These are phyloP conservation scores for Maylandia zebra DNA, from an alignment of 2,113 vertebrate species.

Conservation along the genomic window DNA sequence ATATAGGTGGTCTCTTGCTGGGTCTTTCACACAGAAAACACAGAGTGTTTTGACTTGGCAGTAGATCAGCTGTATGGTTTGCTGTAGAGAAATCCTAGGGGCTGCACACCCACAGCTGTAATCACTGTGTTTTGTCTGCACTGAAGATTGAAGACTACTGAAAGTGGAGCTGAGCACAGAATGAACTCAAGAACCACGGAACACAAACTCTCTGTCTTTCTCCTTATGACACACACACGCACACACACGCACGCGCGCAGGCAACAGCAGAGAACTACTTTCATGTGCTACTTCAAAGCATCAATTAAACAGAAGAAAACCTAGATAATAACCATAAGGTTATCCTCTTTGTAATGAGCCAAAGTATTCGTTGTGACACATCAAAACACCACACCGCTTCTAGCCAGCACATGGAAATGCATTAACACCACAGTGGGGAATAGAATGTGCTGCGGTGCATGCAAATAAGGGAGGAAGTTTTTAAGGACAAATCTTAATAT, in stretches of 20 bases:
- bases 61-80: slow-evolving; percentile 29
- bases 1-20: not conserved
- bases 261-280: slow-evolving; percentile 15
- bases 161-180: slow-evolving; percentile 35
- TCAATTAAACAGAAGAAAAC: slow-evolving; percentile 57
- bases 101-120: slow-evolving; percentile 48
- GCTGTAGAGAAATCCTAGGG: slow-evolving; percentile 13
- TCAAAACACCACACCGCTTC: slow-evolving; percentile 42
- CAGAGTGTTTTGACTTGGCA: slow-evolving; percentile 2
- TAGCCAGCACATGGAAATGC: slow-evolving; percentile 20
- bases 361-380: slow-evolving; percentile 52
- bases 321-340: slow-evolving; percentile 54
- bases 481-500: slow-evolving; percentile 19
- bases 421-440: slow-evolving; percentile 31
- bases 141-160: slow-evolving; percentile 46
- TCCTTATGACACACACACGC: not conserved
- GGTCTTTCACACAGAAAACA: not conserved
- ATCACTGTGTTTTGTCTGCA: slow-evolving; percentile 56
- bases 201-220: not conserved
- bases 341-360: slow-evolving; percentile 45
- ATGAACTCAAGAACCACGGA: slow-evolving; percentile 3
- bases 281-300: slow-evolving; percentile 65
- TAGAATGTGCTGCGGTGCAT: not conserved
- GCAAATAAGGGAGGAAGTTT: slow-evolving; percentile 19
- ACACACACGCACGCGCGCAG: not conserved